These are phyloP conservation scores for Aromia moschata DNA, from an alignment of 2,888 invertebrate genomes.

Conservation along the genomic window DNA sequence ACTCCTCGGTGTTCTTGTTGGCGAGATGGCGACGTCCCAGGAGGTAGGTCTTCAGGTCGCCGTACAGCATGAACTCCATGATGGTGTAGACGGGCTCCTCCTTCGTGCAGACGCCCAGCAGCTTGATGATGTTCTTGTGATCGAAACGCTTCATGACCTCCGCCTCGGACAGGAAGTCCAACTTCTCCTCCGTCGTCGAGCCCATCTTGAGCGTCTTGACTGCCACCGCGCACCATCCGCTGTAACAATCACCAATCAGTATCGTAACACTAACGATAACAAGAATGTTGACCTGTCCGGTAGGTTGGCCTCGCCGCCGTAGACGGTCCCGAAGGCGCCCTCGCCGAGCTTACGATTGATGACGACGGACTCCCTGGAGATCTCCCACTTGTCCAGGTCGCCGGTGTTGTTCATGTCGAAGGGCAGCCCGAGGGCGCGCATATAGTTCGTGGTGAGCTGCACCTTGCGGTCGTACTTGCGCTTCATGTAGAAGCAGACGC, in stretches of 20 bases:
- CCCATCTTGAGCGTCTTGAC: constrained; percentile 90
- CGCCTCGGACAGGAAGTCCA: constrained; percentile 92
- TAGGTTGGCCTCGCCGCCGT: constrained; percentile 88
- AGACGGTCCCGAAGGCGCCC: constrained; percentile 93
- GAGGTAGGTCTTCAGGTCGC: constrained; percentile 89
- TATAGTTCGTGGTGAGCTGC: constrained; percentile 72
- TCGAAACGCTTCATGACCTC: constrained; percentile 94
- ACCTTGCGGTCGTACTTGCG: constrained; percentile 76
- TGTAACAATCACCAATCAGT: too few relatives aligned
- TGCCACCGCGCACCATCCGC: constrained; percentile 87
- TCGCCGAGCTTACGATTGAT: constrained; percentile 87
- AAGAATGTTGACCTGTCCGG: too few relatives aligned
- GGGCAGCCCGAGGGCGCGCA: constrained; percentile 72
- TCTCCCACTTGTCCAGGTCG: constrained; percentile 86
- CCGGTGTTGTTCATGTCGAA: constrained; percentile 58
- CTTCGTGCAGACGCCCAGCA: constrained; percentile 87
- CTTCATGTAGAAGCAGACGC: constrained; percentile 67
- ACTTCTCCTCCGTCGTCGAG: constrained; percentile 83
- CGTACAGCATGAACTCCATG: constrained; percentile 95
- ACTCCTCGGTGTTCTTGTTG: constrained; percentile 69
- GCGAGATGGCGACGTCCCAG: constrained; percentile 86
- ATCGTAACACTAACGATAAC: too few relatives aligned
- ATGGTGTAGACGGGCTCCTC: constrained; percentile 89
- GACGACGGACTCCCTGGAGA: constrained; percentile 83
- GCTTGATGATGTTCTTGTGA: constrained; percentile 83